Evolutionary conservation across 1,140 invertebrate genomes (phyloP), one percentile per base, ranked within the genome.

Genomic region (Phymorhynchus buccinoides): DNA sequence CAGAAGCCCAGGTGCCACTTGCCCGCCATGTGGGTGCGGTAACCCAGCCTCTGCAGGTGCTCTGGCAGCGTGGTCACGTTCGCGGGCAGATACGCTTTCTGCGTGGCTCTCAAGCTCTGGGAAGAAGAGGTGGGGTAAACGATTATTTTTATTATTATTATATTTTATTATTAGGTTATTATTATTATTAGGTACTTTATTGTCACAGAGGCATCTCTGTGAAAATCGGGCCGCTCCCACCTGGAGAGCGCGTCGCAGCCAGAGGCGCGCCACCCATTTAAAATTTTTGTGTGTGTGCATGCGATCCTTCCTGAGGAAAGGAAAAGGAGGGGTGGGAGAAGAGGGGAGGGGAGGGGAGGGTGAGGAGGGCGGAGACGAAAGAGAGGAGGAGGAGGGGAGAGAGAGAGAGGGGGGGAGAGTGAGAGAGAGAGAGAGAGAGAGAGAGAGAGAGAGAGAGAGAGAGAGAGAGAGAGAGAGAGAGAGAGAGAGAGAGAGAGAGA

Each of bases 11-110:
- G 84, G 89, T 95, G 94, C 94, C 94, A 95, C 88, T 98, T 98
- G 35, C 97, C 97, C 32, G 98, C 95, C 77, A 96, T 94, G 92
- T 97, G 96, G 0, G 96, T 97, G 12, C 93, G 93, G 92, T 98
- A 99, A 0, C 97, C 97, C 0, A 95, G 91, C 30, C 95, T 94
- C 91, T 95, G 95, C 52, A 98, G 94, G 89, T 96, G 95, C 93
- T 97, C 94, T 0, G 97, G 96, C 71, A 98, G 91, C 4, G 97
- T 92, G 87, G 95, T 96, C 88, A 96, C 95, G 35, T 95, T 94
- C 3, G 96, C 88, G 0, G 96, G 95, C 18, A 98, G 92, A 6
- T 96, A 96, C 90, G 96, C 96, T 90, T 96, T 95, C 0, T 96
- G 95, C 16, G 89, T 96, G 95, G 18, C 95, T 93, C 85, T 95